Percentiles rank a stretch among this genome's conserved stretches.
These are phyloP conservation scores for Drosophila glabriapex DNA, from an alignment of 2,888 invertebrate genomes.

Conservation along the genomic window DNA sequence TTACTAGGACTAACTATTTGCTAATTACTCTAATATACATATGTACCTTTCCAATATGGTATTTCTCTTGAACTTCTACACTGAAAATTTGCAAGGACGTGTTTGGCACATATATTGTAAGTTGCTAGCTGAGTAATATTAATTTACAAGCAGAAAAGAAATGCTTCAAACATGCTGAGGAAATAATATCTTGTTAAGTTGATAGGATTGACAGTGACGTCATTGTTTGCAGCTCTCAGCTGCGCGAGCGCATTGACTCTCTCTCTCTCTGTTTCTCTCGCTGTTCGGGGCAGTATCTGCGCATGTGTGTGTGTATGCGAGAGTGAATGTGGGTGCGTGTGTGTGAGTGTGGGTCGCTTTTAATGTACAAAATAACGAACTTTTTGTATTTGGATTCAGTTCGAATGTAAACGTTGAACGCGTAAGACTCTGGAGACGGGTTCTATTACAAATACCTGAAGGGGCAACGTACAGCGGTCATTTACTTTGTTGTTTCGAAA, in stretches of 20 bases:
- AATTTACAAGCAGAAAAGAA: background rate
- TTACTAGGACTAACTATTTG: too few species aligned
- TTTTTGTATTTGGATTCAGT: constrained; percentile 73
- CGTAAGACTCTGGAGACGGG: constrained; percentile 60
- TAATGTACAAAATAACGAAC: constrained; percentile 53
- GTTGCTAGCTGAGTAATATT: background rate
- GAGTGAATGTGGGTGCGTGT: constrained; percentile 1
- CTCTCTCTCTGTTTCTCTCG: constrained; percentile 13
- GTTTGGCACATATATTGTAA: background rate
- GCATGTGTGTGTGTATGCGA: constrained; percentile 24
- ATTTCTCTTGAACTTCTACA: background rate
- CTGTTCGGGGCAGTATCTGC: constrained; percentile 9
- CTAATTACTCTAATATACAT: background rate
- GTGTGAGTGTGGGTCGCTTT: constrained; percentile 20
- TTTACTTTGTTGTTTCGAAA: constrained; percentile 52
- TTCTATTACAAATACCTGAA: constrained; percentile 18
- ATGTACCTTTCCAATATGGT: background rate
- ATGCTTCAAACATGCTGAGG: background rate
- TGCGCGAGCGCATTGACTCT: constrained; percentile 61
- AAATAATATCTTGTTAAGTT: background rate
- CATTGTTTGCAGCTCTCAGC: constrained; percentile 44
- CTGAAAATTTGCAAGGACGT: background rate
- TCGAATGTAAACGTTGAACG: constrained; percentile 77
- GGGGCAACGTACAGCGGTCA: constrained; percentile 33
- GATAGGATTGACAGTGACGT: constrained; percentile 43